A percentile compares a stretch with the other conserved stretches of the same genome.
Conservation (phyloP, 1,140 invertebrate species). For the Coboldia fuscipes region DNA sequence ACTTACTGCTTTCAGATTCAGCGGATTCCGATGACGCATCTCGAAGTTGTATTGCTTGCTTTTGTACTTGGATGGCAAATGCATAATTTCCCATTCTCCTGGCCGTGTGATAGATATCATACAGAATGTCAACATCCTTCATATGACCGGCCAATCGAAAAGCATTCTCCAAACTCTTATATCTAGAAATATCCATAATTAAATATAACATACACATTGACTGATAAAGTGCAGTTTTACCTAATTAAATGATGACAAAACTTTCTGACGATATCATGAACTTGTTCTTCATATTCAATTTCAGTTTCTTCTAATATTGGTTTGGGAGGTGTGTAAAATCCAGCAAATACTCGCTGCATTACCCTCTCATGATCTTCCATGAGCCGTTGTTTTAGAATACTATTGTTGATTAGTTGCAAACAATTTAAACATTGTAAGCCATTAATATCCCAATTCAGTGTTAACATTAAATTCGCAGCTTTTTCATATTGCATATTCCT, state of each 20-base stretch:
- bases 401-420: slow-evolving; percentile 46
- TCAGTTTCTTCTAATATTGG: slow-evolving; percentile 42
- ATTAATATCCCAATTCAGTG: slow-evolving; percentile 50
- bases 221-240: too few species aligned
- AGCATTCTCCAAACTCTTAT: too few species aligned
- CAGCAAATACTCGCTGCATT: slow-evolving; percentile 46
- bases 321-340: slow-evolving; percentile 39
- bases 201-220: too few species aligned
- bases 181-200: too few species aligned
- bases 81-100: too few species aligned
- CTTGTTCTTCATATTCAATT: slow-evolving; percentile 46
- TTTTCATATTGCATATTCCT: slow-evolving; percentile 36
- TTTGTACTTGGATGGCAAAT: too few species aligned
- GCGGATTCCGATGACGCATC: too few species aligned
- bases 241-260: slow-evolving; percentile 61
- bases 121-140: too few species aligned
- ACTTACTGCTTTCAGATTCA: too few species aligned
- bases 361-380: slow-evolving; percentile 39
- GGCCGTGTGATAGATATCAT: too few species aligned
- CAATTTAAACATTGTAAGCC: slow-evolving; percentile 40
- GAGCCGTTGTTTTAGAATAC: slow-evolving; percentile 39
- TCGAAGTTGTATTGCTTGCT: too few species aligned
- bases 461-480: slow-evolving; percentile 41
- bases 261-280: slow-evolving; percentile 46
- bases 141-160: too few species aligned